These are phyloP conservation scores for Camponotus floridanus DNA, from an alignment of 1,140 invertebrate species.

Conservation along the genomic window DNA sequence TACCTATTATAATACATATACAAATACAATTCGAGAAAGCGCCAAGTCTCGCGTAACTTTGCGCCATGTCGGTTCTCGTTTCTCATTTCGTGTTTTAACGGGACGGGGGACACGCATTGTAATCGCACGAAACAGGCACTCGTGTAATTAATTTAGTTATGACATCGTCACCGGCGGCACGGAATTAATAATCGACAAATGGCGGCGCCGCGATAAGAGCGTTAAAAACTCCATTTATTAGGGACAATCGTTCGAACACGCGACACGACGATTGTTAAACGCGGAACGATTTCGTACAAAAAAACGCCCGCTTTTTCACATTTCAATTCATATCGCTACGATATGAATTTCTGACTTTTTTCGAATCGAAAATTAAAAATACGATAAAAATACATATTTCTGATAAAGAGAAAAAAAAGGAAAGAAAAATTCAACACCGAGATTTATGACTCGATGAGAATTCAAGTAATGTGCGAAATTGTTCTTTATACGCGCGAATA, in stretches of 20 bases:
- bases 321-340: too few relatives aligned
- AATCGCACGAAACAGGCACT: slow-evolving; percentile 29
- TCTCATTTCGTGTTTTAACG: slow-evolving; percentile 25
- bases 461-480: not conserved
- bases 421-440: not conserved
- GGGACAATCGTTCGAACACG: not conserved
- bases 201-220: slow-evolving; percentile 34
- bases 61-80: slow-evolving; percentile 17
- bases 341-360: not conserved
- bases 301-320: not conserved
- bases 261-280: not conserved
- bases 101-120: not conserved
- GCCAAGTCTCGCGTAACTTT: slow-evolving; percentile 22
- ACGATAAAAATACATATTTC: not conserved
- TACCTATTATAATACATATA: too few relatives aligned
- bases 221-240: slow-evolving; percentile 17
- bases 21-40: slow-evolving; percentile 14
- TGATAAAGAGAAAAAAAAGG: too few relatives aligned
- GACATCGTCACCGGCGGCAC: not conserved
- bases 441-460: not conserved
- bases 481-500: not conserved
- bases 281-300: not conserved
- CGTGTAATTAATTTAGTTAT: slow-evolving; percentile 51
- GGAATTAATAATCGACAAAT: slow-evolving; percentile 41
- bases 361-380: not conserved